Evolutionary conservation across 2,113 vertebrate species (phyloP).

Genomic region (Prionailurus bengalensis): DNA sequence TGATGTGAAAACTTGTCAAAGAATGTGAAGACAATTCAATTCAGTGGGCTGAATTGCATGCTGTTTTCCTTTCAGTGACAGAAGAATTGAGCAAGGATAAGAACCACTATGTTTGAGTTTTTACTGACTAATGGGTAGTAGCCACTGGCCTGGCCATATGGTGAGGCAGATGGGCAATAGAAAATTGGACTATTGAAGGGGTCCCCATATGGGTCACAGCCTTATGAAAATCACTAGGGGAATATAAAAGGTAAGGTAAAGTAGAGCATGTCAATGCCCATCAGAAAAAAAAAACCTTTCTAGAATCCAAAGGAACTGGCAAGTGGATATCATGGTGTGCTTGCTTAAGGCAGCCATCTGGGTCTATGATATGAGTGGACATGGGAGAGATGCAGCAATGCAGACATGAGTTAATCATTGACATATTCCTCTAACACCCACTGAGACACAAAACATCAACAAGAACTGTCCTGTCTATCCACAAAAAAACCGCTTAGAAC

Average conservation of each 20-base stretch:
- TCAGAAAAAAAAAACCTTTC: background rate
- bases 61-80: background rate
- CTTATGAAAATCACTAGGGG: background rate
- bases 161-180: background rate
- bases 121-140: background rate
- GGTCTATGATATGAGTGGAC: background rate
- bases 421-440: background rate
- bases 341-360: background rate
- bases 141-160: background rate
- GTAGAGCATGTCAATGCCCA: background rate
- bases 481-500: too few relatives aligned
- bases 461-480: background rate
- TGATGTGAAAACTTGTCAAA: background rate
- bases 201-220: background rate
- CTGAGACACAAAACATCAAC: background rate
- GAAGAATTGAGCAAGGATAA: background rate
- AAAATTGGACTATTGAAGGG: background rate
- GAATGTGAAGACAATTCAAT: background rate
- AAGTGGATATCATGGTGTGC: background rate
- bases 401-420: background rate
- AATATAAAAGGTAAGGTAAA: background rate
- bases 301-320: background rate
- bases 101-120: background rate
- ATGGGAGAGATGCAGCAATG: background rate
- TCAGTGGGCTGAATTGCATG: background rate